Conservation (phyloP, 2,888 invertebrate species). For the Griposia aprilina region DNA sequence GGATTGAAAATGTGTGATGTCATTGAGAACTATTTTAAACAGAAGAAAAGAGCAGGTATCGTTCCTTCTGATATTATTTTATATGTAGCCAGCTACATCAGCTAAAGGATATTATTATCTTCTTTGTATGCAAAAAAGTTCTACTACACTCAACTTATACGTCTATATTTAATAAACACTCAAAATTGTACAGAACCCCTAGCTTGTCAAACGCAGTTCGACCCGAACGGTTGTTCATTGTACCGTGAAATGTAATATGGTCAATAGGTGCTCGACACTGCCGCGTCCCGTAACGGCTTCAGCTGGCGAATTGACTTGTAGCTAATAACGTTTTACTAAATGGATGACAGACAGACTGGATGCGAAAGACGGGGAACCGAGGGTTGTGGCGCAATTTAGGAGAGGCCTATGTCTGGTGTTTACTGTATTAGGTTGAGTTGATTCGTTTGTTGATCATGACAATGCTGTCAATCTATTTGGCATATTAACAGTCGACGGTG, state of each 20-base stretch:
- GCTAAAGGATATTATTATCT: neutral
- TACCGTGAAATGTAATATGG: conserved; percentile 73
- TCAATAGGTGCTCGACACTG: conserved; percentile 60
- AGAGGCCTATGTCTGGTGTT: neutral
- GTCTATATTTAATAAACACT: neutral
- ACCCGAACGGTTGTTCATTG: conserved; percentile 63
- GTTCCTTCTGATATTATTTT: neutral
- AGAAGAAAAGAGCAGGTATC: neutral
- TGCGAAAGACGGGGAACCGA: neutral
- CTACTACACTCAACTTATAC: no score
- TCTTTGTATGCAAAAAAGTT: neutral
- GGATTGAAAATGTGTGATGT: no score
- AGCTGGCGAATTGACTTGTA: conserved; percentile 31
- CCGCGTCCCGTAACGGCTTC: conserved; percentile 39
- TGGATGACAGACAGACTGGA: neutral
- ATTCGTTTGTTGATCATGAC: no score
- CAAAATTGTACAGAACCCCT: conserved; percentile 60
- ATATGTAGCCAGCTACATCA: neutral
- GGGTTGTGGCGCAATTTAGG: neutral
- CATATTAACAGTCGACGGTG: neutral
- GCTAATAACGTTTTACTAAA: neutral
- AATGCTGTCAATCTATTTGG: neutral
- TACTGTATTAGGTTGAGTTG: neutral
- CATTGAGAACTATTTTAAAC: neutral
- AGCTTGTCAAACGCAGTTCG: conserved; percentile 26